Conservation (phyloP, 2,797 vertebrate genomes). For the Microctenopoma stevenorrisi region DNA sequence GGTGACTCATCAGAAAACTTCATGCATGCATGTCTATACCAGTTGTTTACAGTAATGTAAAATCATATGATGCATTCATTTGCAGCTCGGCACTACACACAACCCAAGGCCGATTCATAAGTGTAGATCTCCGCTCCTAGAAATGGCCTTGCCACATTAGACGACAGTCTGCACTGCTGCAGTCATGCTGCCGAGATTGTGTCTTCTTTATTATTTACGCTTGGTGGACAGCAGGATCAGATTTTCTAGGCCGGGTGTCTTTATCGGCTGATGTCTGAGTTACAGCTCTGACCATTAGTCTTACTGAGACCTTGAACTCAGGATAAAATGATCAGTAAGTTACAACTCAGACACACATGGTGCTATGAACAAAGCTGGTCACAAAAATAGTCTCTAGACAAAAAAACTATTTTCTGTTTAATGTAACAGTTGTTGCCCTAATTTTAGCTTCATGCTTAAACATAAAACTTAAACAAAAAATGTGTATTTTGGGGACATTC, state of each 20-base stretch:
- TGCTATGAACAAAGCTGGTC: conserved; percentile 10
- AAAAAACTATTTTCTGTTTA: conserved; percentile 2
- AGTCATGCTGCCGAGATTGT: conserved; percentile 53
- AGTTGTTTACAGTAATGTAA: conserved; percentile 62
- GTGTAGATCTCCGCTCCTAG: conserved; percentile 48
- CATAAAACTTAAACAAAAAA: conserved; percentile 8
- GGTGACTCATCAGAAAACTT: conserved; percentile 64
- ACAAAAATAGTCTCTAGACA: conserved; percentile 7
- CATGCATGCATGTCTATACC: conserved; percentile 35
- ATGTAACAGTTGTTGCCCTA: conserved; percentile 8
- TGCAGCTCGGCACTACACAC: conserved; percentile 11
- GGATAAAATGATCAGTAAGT: conserved; percentile 37
- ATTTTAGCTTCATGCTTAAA: conserved; percentile 11
- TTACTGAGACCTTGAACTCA: conserved; percentile 40
- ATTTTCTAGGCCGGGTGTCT: conserved; percentile 77
- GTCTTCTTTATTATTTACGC: conserved; percentile 84
- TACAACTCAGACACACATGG: conserved; percentile 32
- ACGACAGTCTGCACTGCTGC: conserved; percentile 14
- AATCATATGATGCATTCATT: conserved; percentile 39
- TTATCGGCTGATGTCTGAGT: conserved; percentile 64
- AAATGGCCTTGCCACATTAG: conserved; percentile 23
- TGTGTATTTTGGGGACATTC: conserved; percentile 64
- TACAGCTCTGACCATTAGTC: conserved; percentile 56
- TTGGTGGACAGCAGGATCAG: conserved; percentile 73
- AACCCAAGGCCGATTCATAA: conserved; percentile 55